Conservation (phyloP, 2,888 invertebrate species). For the Conchocele bisecta region DNA sequence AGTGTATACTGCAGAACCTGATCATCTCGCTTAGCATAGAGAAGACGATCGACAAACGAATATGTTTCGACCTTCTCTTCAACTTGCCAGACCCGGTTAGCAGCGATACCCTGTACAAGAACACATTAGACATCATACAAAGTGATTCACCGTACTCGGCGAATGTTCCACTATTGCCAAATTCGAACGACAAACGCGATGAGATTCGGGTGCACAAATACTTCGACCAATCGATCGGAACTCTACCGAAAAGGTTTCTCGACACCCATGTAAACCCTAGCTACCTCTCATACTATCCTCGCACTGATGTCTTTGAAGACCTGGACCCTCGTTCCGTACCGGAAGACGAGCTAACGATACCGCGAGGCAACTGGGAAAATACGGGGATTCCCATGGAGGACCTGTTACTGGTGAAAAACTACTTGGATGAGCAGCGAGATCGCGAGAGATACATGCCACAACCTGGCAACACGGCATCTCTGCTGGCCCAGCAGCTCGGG, state of each 20-base stretch:
- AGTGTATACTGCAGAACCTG: conserved; percentile 91
- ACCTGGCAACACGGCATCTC: no score
- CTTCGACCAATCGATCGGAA: conserved; percentile 62
- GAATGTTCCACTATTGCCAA: conserved; percentile 8
- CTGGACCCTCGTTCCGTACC: conserved; percentile 6
- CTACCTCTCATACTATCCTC: conserved; percentile 50
- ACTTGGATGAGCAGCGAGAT: conserved; percentile 19
- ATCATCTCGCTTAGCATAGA: conserved; percentile 39
- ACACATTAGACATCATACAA: not conserved
- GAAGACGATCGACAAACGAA: conserved; percentile 45
- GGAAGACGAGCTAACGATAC: not conserved
- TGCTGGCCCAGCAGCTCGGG: no score
- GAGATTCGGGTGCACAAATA: conserved; percentile 66
- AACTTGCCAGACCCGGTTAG: conserved; percentile 20
- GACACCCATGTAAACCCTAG: conserved; percentile 11
- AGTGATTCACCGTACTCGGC: not conserved
- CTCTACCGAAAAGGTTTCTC: conserved; percentile 39
- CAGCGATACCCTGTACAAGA: no score
- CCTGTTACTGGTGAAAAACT: conserved; percentile 27
- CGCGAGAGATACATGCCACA: no score
- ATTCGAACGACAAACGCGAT: conserved; percentile 61
- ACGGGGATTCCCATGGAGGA: conserved; percentile 41
- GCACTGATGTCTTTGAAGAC: conserved; percentile 29
- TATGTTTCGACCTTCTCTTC: conserved; percentile 43
- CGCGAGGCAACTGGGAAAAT: conserved; percentile 39